Evolutionary conservation across 2,888 invertebrate species (phyloP).

Genomic region (Noctua janthe): DNA sequence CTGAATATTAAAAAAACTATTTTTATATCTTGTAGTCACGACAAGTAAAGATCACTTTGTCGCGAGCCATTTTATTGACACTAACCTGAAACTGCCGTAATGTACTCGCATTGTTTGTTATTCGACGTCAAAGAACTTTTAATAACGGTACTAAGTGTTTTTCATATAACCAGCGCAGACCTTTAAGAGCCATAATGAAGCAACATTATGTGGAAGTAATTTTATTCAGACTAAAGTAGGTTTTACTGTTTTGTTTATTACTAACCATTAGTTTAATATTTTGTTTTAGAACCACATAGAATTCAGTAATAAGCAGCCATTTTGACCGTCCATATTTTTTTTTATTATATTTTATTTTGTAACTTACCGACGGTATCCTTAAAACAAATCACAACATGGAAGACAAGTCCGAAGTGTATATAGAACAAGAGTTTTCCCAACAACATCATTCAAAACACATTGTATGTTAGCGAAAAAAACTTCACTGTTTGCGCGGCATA

Average conservation of each 20-base stretch:
- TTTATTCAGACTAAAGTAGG: constrained; percentile 37
- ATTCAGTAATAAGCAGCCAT: not conserved
- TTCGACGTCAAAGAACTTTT: constrained; percentile 43
- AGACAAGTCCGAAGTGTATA: constrained; percentile 89
- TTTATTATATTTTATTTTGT: not conserved
- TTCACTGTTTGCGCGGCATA: constrained; percentile 80
- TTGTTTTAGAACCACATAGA: not conserved
- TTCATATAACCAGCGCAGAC: constrained; percentile 40
- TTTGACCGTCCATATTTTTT: constrained; percentile 3
- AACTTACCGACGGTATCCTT: constrained; percentile 88
- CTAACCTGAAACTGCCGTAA: constrained; percentile 13
- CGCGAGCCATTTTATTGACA: constrained; percentile 52
- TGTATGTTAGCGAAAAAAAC: constrained; percentile 76
- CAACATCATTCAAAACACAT: constrained; percentile 89
- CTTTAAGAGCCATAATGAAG: constrained; percentile 43
- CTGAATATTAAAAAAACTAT: constrained; percentile 40
- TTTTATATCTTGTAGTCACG: constrained; percentile 66
- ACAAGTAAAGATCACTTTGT: constrained; percentile 45
- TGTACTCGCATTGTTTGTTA: constrained; percentile 32
- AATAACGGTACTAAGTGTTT: constrained; percentile 54
- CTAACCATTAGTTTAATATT: constrained; percentile 20
- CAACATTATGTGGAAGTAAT: constrained; percentile 30
- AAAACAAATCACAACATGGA: constrained; percentile 89
- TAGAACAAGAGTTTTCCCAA: constrained; percentile 88
- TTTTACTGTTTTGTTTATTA: constrained; percentile 39